phyloP scores from a whole-genome alignment of 2,888 invertebrate genomes.

The Eretmocerus hayati region DNA sequence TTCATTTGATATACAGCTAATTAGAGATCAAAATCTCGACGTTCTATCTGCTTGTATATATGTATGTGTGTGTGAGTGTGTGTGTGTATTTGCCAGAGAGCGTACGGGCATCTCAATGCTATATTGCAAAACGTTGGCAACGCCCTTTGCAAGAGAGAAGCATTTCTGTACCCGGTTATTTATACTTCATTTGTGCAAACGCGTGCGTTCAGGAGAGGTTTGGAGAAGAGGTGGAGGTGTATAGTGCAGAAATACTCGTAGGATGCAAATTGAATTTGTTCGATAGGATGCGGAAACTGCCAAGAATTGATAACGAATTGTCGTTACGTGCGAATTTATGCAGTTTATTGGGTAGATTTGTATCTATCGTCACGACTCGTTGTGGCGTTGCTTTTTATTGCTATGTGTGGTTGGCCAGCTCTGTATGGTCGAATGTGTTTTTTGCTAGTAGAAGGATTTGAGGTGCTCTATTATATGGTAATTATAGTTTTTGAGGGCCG shows the following conservation, averaged over 20 bases:
- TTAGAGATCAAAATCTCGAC: conserved; percentile 43
- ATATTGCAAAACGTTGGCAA: conserved; percentile 5
- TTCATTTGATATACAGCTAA: conserved; percentile 46
- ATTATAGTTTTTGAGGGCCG: too few species aligned
- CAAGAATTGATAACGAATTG: neutral
- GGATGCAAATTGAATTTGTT: conserved; percentile 18
- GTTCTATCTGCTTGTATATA: neutral
- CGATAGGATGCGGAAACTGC: conserved; percentile 12
- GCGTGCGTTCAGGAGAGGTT: neutral
- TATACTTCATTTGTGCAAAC: conserved; percentile 23
- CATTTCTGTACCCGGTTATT: conserved; percentile 10
- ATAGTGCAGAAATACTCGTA: neutral
- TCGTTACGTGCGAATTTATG: conserved; percentile 10
- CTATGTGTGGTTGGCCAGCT: too few species aligned
- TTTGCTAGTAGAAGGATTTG: too few species aligned
- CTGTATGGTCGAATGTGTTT: too few species aligned
- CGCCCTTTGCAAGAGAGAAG: conserved; percentile 10
- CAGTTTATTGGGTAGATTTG: conserved; percentile 1
- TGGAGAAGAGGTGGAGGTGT: neutral
- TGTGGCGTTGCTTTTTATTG: too few species aligned
- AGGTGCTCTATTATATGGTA: too few species aligned
- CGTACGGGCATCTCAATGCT: neutral
- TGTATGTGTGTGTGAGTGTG: too few species aligned
- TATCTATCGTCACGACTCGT: too few species aligned
- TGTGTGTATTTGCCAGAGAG: neutral